These are phyloP conservation scores for Danionella cerebrum DNA, from an alignment of 2,113 vertebrate genomes.

Conservation along the genomic window DNA sequence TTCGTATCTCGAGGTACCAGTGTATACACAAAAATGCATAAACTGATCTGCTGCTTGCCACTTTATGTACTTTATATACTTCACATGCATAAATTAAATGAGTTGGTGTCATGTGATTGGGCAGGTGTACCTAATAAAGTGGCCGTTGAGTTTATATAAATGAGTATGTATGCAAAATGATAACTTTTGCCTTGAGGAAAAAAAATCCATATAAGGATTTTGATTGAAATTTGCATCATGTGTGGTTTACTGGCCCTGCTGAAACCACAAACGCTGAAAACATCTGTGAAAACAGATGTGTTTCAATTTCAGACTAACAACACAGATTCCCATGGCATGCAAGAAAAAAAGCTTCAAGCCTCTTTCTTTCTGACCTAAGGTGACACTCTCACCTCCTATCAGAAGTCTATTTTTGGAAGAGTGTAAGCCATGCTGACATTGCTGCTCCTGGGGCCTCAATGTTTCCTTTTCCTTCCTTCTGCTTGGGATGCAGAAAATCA, in stretches of 20 bases:
- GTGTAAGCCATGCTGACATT: slow-evolving; percentile 22
- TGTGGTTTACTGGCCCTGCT: not conserved
- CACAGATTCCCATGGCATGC: not conserved
- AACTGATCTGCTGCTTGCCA: too few species aligned
- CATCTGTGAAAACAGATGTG: not conserved
- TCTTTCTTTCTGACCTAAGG: not conserved
- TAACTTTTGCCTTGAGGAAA: not conserved
- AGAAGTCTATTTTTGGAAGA: slow-evolving; percentile 27
- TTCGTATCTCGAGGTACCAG: too few species aligned
- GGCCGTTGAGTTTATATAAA: too few species aligned
- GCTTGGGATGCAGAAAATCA: not conserved
- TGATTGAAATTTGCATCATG: too few species aligned
- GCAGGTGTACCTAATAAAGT: too few species aligned
- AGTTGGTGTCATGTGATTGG: too few species aligned
- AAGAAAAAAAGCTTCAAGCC: not conserved
- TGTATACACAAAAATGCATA: too few species aligned
- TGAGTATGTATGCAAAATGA: too few species aligned
- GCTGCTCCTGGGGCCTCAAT: not conserved
- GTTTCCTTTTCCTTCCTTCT: not conserved
- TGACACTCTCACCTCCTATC: slow-evolving; percentile 22
- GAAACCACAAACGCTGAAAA: not conserved
- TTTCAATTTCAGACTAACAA: not conserved
- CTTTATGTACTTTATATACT: too few species aligned
- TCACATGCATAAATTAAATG: too few species aligned
- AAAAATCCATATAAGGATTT: too few species aligned